A percentile compares a stretch with the other conserved stretches of the same genome.
Evolutionary conservation across 2,113 vertebrate genomes (phyloP).

Genomic region (Sialia sialis): DNA sequence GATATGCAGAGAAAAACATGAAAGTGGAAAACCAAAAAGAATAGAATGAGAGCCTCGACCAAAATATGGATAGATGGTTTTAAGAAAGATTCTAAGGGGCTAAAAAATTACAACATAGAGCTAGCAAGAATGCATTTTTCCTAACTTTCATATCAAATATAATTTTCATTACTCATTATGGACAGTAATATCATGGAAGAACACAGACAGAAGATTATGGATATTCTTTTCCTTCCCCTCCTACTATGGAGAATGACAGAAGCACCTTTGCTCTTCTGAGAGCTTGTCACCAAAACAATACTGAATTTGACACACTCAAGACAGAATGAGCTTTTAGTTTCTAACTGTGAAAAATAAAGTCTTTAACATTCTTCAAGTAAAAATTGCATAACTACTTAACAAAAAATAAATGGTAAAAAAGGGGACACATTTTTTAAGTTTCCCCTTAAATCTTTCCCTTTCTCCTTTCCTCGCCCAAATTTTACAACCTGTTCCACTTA

Average conservation of each 20-base stretch:
- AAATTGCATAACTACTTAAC: neutral
- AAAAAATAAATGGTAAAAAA: neutral
- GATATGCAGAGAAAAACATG: neutral
- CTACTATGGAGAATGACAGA: neutral
- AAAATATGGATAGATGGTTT: neutral
- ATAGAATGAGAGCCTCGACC: neutral
- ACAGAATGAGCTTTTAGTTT: neutral
- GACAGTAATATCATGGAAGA: neutral
- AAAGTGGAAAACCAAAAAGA: neutral
- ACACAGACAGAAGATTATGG: neutral
- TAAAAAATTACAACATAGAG: neutral
- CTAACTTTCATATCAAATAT: neutral
- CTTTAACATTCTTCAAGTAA: neutral
- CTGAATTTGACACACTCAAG: neutral
- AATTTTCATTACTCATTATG: neutral
- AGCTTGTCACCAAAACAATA: neutral
- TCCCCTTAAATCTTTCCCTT: neutral
- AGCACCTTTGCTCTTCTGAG: neutral
- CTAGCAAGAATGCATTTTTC: neutral
- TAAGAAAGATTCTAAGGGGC: neutral
- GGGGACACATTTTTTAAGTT: neutral
- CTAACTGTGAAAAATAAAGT: neutral
- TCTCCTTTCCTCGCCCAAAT: neutral
- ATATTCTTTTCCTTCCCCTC: neutral
- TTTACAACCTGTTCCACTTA: slow-evolving; percentile 2